These are phyloP conservation scores for Bombus cullumanus DNA, from an alignment of 1,140 invertebrate species.

Conservation along the genomic window DNA sequence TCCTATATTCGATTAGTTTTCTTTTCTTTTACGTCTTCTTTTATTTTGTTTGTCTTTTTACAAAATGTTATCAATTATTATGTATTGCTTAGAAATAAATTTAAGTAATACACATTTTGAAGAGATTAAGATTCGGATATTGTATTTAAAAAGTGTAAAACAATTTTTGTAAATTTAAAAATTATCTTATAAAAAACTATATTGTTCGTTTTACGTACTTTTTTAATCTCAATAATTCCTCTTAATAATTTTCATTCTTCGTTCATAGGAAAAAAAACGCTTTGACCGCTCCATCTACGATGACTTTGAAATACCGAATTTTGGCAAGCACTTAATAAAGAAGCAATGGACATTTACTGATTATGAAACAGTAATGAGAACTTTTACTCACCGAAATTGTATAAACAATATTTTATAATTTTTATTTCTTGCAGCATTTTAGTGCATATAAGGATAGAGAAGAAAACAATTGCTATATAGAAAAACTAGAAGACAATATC, in stretches of 20 bases:
- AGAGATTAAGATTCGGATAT: not conserved
- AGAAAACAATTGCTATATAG: conserved; percentile 73
- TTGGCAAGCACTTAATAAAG: conserved; percentile 2
- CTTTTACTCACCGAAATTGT: not conserved
- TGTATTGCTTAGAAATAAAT: not conserved
- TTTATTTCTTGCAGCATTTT: conserved; percentile 67
- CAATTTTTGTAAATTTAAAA: not conserved
- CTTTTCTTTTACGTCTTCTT: not conserved
- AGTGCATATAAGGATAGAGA: conserved; percentile 73
- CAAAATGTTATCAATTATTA: not conserved
- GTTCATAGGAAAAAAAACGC: conserved; percentile 68
- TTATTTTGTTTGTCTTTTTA: not conserved
- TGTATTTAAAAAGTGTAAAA: not conserved
- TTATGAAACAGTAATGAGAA: conserved; percentile 69
- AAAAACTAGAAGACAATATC: conserved; percentile 59
- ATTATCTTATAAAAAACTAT: not conserved
- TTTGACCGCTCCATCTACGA: conserved; percentile 70
- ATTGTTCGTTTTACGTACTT: not conserved
- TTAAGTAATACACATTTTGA: not conserved
- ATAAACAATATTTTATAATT: not conserved
- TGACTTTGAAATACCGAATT: not conserved
- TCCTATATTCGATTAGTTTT: conserved; percentile 29
- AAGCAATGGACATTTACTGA: conserved; percentile 71
- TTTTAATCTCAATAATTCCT: not conserved
- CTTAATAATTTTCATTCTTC: not conserved